These are phyloP conservation scores for Lepeophtheirus nordmannii DNA, from an alignment of 2,888 invertebrate genomes.

Conservation along the genomic window DNA sequence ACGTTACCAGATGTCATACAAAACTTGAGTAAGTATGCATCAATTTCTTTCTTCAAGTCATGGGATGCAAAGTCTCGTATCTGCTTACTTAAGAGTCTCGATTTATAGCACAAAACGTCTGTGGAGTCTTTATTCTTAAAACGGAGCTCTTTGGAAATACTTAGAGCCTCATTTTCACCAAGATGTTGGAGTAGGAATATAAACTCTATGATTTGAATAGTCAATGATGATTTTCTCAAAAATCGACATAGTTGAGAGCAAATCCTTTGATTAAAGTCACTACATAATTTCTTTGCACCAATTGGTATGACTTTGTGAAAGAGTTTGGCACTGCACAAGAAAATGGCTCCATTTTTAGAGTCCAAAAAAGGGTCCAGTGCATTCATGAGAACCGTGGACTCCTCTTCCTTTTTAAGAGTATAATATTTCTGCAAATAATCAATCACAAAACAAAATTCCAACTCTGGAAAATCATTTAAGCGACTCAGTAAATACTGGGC, in stretches of 20 bases:
- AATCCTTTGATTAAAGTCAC: not conserved
- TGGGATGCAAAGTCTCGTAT: not conserved
- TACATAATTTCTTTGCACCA: not conserved
- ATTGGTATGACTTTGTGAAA: not conserved
- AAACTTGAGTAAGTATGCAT: not conserved
- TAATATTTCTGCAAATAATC: constrained; percentile 9
- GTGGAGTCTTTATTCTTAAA: not conserved
- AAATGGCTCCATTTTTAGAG: constrained; percentile 6
- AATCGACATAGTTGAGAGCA: not conserved
- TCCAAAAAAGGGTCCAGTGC: constrained; percentile 10
- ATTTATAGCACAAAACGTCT: not conserved
- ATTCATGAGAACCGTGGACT: constrained; percentile 2
- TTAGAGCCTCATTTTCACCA: not conserved
- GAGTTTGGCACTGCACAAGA: not conserved
- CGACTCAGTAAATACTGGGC: constrained; percentile 5
- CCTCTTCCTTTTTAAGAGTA: not conserved
- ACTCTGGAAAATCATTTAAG: constrained; percentile 1
- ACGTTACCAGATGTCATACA: not conserved
- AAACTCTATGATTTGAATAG: not conserved
- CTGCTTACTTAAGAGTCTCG: not conserved
- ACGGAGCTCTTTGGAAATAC: not conserved
- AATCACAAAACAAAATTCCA: constrained; percentile 10
- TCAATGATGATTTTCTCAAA: not conserved
- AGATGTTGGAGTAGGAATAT: not conserved
- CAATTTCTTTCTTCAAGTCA: not conserved